phyloP scores from a whole-genome alignment of 2,113 vertebrate genomes.

The Myocastor coypus region DNA sequence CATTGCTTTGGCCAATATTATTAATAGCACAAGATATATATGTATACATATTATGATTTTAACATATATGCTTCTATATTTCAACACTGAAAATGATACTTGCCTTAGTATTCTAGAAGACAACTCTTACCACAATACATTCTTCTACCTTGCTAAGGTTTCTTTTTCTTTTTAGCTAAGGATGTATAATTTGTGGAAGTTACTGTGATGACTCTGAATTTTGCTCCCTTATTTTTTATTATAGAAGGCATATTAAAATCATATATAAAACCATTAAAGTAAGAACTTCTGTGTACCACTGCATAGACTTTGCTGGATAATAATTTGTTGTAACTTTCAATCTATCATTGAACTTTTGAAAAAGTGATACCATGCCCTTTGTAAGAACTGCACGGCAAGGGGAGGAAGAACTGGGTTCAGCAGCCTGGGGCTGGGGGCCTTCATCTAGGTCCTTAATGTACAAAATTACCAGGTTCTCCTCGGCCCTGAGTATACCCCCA shows the following conservation, averaged over 20 bases:
- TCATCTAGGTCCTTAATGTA: neutral
- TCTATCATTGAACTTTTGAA: neutral
- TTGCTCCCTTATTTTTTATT: neutral
- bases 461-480: neutral
- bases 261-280: conserved; percentile 14
- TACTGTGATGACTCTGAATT: neutral
- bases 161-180: conserved; percentile 1
- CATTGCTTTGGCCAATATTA: neutral
- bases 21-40: neutral
- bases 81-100: neutral
- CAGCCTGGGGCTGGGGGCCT: neutral
- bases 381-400: neutral
- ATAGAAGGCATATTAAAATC: neutral
- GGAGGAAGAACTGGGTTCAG: neutral
- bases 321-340: neutral
- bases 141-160: neutral
- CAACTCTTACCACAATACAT: neutral
- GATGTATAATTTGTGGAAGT: neutral
- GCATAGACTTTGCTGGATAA: conserved; percentile 28
- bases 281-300: neutral
- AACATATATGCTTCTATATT: neutral
- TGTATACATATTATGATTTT: conserved; percentile 5
- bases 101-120: neutral
- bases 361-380: neutral
- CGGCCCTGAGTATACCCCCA: neutral